phyloP scores from a whole-genome alignment of 2,113 vertebrate genomes.

The Pituophis catenifer region DNA sequence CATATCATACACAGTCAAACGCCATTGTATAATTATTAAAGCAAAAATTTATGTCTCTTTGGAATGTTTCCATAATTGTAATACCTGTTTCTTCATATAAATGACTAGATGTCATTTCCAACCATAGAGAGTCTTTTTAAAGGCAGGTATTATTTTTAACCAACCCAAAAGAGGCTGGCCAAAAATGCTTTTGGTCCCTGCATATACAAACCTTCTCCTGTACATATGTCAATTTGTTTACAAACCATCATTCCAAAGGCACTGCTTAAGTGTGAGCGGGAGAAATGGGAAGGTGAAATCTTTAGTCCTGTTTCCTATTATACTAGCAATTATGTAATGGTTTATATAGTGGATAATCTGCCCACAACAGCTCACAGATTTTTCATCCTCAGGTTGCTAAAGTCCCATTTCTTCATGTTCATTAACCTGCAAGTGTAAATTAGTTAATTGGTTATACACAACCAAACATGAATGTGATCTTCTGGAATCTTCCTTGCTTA shows the following conservation, averaged over 20 bases:
- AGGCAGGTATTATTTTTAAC: background rate
- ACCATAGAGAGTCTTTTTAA: background rate
- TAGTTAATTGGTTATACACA: background rate
- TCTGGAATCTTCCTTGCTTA: background rate
- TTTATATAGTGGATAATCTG: background rate
- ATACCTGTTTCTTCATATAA: background rate
- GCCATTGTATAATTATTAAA: background rate
- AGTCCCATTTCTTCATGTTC: background rate
- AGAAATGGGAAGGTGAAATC: background rate
- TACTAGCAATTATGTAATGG: background rate
- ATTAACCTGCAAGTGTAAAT: background rate
- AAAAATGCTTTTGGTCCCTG: background rate
- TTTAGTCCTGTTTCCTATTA: background rate
- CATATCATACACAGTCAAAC: background rate
- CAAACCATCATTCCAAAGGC: background rate
- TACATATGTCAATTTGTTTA: background rate
- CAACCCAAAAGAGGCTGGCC: background rate
- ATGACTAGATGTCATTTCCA: background rate
- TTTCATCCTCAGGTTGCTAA: background rate
- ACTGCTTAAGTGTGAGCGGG: background rate
- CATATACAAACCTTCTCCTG: background rate
- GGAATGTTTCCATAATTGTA: background rate
- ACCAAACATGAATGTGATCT: no score
- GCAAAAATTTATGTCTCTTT: background rate
- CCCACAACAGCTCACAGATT: background rate